A percentile compares a stretch with the other conserved stretches of the same genome.
Conservation (phyloP, 1,140 invertebrate genomes). For the Ips typographus region DNA sequence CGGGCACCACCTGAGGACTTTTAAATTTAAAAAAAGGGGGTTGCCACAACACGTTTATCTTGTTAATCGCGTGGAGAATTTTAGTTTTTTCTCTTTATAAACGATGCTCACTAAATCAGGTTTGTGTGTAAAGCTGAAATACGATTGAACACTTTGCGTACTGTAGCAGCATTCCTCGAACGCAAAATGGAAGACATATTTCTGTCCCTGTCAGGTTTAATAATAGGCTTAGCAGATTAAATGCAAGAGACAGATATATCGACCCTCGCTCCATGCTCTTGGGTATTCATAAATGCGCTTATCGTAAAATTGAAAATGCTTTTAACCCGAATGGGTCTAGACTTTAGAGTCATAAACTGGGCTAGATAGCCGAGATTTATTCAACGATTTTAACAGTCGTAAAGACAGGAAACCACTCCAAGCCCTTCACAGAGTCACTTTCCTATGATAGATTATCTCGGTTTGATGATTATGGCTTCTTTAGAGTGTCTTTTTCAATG, state of each 20-base stretch:
- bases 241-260: constrained; percentile 19
- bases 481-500: not conserved
- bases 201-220: not conserved
- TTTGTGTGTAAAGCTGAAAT: not conserved
- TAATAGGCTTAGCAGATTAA: constrained; percentile 21
- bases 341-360: constrained; percentile 25
- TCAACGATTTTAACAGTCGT: constrained; percentile 22
- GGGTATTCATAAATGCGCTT: constrained; percentile 25
- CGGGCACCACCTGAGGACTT: constrained; percentile 23
- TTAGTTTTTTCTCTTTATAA: constrained; percentile 16
- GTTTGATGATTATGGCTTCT: constrained; percentile 1
- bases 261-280: constrained; percentile 12
- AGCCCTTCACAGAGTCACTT: not conserved
- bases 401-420: constrained; percentile 16
- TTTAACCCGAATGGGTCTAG: constrained; percentile 26
- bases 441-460: constrained; percentile 24
- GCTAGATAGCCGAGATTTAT: constrained; percentile 24
- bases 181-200: not conserved
- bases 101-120: not conserved
- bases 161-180: constrained; percentile 1
- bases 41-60: constrained; percentile 6
- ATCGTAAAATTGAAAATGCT: constrained; percentile 31
- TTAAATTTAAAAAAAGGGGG: constrained; percentile 21
- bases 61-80: constrained; percentile 17
- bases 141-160: not conserved